Evolutionary conservation across 2,888 invertebrate genomes (phyloP).

Genomic region (Fabriciana adippe): DNA sequence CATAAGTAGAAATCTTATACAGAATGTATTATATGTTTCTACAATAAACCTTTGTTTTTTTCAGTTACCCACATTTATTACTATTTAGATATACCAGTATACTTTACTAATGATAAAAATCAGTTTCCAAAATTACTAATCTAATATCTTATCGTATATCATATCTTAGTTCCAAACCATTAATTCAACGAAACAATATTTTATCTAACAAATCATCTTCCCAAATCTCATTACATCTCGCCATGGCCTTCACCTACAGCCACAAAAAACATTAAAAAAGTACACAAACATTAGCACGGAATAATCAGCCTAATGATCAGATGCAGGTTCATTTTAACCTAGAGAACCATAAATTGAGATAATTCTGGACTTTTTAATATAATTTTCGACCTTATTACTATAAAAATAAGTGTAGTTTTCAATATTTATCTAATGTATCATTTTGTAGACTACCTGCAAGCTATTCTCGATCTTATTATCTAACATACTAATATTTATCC

Average conservation of each 20-base stretch:
- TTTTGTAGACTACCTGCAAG: conserved; percentile 19
- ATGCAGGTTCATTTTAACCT: neutral
- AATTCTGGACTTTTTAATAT: neutral
- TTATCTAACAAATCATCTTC: neutral
- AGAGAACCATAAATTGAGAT: neutral
- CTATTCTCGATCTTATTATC: conserved; percentile 41
- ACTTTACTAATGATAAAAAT: too few relatives aligned
- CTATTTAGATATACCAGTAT: too few relatives aligned
- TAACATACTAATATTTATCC: conserved; percentile 26
- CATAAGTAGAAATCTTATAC: too few relatives aligned
- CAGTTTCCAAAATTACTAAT: too few relatives aligned
- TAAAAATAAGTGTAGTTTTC: neutral
- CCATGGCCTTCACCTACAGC: conserved; percentile 25
- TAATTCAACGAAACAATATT: neutral
- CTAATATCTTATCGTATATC: too few relatives aligned
- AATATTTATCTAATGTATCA: neutral
- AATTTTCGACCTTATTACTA: conserved; percentile 7
- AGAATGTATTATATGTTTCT: too few relatives aligned
- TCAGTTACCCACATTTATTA: too few relatives aligned
- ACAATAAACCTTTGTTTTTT: too few relatives aligned
- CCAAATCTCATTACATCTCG: conserved; percentile 7
- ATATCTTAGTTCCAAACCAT: too few relatives aligned
- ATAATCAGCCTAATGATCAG: neutral
- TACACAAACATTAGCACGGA: neutral
- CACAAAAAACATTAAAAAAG: neutral